These are phyloP conservation scores for Orchesella cincta DNA, from an alignment of 1,140 invertebrate species.

Conservation along the genomic window DNA sequence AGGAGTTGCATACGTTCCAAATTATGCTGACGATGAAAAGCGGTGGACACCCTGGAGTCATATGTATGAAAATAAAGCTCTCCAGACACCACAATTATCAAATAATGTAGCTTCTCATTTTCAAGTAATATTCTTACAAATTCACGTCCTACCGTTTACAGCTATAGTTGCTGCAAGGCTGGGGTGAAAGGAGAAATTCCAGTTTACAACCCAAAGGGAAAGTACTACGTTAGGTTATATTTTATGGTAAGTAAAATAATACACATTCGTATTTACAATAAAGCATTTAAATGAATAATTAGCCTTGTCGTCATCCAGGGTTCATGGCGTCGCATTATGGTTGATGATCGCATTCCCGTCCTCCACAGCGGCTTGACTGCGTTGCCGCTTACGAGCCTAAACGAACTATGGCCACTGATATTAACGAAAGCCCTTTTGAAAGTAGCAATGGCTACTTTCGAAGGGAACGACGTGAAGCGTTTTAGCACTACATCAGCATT, in stretches of 20 bases:
- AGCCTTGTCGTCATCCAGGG: not conserved
- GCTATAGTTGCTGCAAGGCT: constrained; percentile 11
- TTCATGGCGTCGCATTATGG: constrained; percentile 28
- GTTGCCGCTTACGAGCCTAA: not conserved
- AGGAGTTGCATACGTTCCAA: constrained; percentile 2
- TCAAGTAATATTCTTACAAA: not conserved
- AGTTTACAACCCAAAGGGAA: constrained; percentile 19
- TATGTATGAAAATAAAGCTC: too few relatives aligned
- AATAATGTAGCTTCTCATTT: not conserved
- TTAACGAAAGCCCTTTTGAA: constrained; percentile 34
- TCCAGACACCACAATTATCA: too few relatives aligned
- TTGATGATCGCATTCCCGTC: constrained; percentile 35
- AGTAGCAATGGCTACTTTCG: constrained; percentile 10
- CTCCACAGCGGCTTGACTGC: not conserved
- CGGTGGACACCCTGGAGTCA: constrained; percentile 36
- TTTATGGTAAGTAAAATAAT: constrained; percentile 27
- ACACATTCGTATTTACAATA: not conserved
- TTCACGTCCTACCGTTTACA: not conserved
- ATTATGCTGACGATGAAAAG: constrained; percentile 6
- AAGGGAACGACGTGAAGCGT: not conserved
- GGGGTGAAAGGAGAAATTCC: not conserved
- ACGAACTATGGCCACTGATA: constrained; percentile 34
- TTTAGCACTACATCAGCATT: constrained; percentile 31
- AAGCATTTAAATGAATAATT: not conserved
- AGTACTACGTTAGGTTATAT: constrained; percentile 33